Evolutionary conservation across 2,797 vertebrate species (phyloP).

Genomic region (Syngnathus acus): DNA sequence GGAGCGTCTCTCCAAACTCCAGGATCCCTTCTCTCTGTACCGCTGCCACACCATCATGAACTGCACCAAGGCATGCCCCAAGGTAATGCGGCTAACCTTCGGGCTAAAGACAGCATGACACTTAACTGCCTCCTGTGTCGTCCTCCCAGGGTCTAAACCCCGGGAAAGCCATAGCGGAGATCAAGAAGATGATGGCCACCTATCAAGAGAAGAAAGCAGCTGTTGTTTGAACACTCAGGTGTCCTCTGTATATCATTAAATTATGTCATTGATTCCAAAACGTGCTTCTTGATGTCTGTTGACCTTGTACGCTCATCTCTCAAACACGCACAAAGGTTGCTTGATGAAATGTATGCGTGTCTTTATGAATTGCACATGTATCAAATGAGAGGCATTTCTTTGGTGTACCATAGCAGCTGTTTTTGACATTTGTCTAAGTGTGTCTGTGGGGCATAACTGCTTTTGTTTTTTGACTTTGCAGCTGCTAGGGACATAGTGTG

Average conservation of each 20-base stretch:
- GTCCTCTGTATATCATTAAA: slow-evolving; percentile 24
- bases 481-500: not conserved
- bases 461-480: not conserved
- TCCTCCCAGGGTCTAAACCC: slow-evolving; percentile 82
- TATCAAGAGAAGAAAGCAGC: slow-evolving; percentile 78
- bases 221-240: not conserved
- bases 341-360: not conserved
- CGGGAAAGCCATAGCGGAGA: slow-evolving; percentile 89
- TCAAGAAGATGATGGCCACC: slow-evolving; percentile 95
- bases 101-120: not conserved
- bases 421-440: slow-evolving; percentile 8
- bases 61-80: slow-evolving; percentile 83
- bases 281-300: not conserved
- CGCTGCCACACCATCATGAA: slow-evolving; percentile 93
- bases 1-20: slow-evolving; percentile 80
- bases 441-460: slow-evolving; percentile 6
- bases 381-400: slow-evolving; percentile 33
- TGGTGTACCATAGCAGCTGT: not conserved
- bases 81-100: slow-evolving; percentile 59
- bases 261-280: slow-evolving; percentile 16
- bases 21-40: slow-evolving; percentile 87
- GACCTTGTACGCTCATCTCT: not conserved
- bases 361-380: slow-evolving; percentile 50
- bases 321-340: not conserved
- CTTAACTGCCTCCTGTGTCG: slow-evolving; percentile 12